Conservation (phyloP, 2,888 invertebrate genomes). For the Caradrina kadenii region DNA sequence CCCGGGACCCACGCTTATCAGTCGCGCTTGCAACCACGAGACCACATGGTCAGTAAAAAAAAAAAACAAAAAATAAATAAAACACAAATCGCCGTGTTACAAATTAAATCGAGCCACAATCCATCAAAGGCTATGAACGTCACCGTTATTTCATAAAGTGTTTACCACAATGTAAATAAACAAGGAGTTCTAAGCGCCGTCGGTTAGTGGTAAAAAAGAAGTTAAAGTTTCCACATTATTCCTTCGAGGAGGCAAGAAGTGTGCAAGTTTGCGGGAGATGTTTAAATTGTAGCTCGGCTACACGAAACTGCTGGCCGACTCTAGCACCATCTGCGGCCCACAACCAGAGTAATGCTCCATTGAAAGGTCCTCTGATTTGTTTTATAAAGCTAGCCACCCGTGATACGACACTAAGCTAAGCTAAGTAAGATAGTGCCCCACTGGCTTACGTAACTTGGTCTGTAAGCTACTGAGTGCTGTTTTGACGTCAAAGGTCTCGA, state of each 20-base stretch:
- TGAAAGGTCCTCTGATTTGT: slow-evolving; percentile 66
- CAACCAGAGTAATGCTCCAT: slow-evolving; percentile 70
- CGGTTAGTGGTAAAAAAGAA: slow-evolving; percentile 74
- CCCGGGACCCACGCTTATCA: too few relatives aligned
- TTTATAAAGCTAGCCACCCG: slow-evolving; percentile 49
- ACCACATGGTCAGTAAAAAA: too few relatives aligned
- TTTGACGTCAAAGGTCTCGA: slow-evolving; percentile 35
- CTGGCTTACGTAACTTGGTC: slow-evolving; percentile 25
- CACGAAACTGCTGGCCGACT: slow-evolving; percentile 69
- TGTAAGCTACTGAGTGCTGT: slow-evolving; percentile 11
- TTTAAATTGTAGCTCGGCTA: slow-evolving; percentile 79
- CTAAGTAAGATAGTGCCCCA: slow-evolving; percentile 44
- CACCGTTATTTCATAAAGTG: slow-evolving; percentile 47
- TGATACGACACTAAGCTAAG: slow-evolving; percentile 51
- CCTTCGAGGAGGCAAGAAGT: slow-evolving; percentile 77
- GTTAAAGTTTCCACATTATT: slow-evolving; percentile 82
- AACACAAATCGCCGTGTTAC: not conserved
- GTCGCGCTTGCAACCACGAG: too few relatives aligned
- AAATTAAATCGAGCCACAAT: slow-evolving; percentile 31
- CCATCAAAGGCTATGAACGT: slow-evolving; percentile 38
- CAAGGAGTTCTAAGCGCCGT: slow-evolving; percentile 70
- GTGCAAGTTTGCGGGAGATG: slow-evolving; percentile 75
- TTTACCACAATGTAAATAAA: slow-evolving; percentile 71
- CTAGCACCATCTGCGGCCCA: slow-evolving; percentile 76
- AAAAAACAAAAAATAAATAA: too few relatives aligned